Percentiles rank a stretch among this genome's conserved stretches.
Evolutionary conservation across 2,113 vertebrate genomes (phyloP).

Genomic region (Nannobrachium achirus): DNA sequence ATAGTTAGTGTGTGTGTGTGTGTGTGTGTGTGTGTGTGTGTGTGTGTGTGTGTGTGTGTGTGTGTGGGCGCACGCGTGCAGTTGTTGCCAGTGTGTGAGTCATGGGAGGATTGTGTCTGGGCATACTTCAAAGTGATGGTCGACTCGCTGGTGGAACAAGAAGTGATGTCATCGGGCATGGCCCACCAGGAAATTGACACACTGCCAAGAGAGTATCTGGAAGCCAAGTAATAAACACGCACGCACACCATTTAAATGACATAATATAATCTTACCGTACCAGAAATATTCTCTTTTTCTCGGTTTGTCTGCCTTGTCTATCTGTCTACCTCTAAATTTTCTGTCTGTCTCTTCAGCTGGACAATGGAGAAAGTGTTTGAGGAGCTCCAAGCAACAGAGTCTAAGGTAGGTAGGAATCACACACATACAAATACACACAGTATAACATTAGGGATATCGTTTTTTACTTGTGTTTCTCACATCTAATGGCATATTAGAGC

Average conservation of each 20-base stretch:
- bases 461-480: no score
- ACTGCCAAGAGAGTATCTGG: slow-evolving; percentile 90
- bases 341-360: slow-evolving; percentile 82
- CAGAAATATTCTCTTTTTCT: background rate
- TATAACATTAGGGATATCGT: background rate
- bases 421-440: background rate
- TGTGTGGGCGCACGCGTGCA: slow-evolving; percentile 48
- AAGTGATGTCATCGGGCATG: slow-evolving; percentile 89
- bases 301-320: background rate
- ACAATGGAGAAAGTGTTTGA: slow-evolving; percentile 96
- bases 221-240: slow-evolving; percentile 86
- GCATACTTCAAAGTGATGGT: slow-evolving; percentile 96
- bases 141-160: slow-evolving; percentile 94
- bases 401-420: slow-evolving; percentile 78
- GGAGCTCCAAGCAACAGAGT: slow-evolving; percentile 94
- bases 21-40: slow-evolving; percentile 50
- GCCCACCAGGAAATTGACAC: slow-evolving; percentile 85
- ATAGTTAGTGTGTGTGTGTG: slow-evolving; percentile 2
- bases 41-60: slow-evolving; percentile 75
- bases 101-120: slow-evolving; percentile 97
- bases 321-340: background rate
- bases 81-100: slow-evolving; percentile 93
- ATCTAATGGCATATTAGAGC: no score
- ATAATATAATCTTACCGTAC: no score
- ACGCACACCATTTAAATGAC: background rate